Base-by-base conservation (phyloP, 2,797 vertebrate genomes). In the Cyclopterus lumpus region DNA sequence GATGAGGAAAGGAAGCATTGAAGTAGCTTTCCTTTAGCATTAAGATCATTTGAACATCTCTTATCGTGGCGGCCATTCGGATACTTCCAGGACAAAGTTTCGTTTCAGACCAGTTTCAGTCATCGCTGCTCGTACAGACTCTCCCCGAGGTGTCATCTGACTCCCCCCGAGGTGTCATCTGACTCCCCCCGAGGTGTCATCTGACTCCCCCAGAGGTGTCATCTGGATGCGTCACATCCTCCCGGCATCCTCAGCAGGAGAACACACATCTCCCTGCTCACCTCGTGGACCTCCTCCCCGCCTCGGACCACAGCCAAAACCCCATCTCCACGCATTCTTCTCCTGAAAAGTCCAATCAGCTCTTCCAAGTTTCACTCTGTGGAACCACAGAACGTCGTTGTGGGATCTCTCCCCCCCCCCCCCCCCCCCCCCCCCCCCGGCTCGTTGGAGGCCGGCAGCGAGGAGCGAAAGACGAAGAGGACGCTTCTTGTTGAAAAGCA, bases 261-360 rank as follows among this genome's bases (percentile, higher is more conserved):
- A 53, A 69, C 72, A 20, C 9, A 22, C 12, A 9, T 59, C 30
- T 75, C 42, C 46, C 28, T 24, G 46, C n/a, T 42, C 3, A 40
- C 61, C 58, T 61, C 20, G 69, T 70, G 63, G 64, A 42, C 65
- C 79, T 80, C 82, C 67, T 77, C 75, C 76, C 51, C n/a, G 58
- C 74, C 26, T 80, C 77, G 65, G 70, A 69, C 67, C 67, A 57
- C 28, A 5, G 88, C 91, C 87, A n/a, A n/a, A 89, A 85, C 63
- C 63, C 44, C 5, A 54, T 65, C 22, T 22, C 64, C 84, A 74
- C 85, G 90, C 84, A 91, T 93, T 93, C 88, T 90, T 93, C 91
- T 90, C 76, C 88, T 90, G 79, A 18, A 82, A 89, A 94, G 94
- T 93, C 81, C 76, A 92, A 93, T 83, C 2, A 86, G 67, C 73